Conservation (phyloP, 2,888 invertebrate species). For the Drosophila seclusa region DNA sequence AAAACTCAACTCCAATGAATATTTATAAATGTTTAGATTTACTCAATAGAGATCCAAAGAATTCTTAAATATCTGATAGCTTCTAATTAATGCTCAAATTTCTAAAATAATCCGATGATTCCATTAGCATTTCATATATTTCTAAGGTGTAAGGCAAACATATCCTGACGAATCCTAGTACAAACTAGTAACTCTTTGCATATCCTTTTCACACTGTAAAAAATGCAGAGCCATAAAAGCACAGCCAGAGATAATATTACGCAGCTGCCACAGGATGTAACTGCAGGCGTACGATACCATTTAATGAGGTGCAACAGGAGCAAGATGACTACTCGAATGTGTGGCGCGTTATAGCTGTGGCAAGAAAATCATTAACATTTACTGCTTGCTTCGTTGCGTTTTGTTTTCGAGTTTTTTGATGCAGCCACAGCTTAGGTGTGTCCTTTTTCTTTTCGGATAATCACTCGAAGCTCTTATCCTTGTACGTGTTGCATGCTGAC, state of each 20-base stretch:
- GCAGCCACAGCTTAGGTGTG: slow-evolving; percentile 3
- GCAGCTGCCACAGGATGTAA: slow-evolving; percentile 19
- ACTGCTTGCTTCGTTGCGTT: slow-evolving; percentile 59
- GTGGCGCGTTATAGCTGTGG: slow-evolving; percentile 37
- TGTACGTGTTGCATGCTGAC: slow-evolving; percentile 49
- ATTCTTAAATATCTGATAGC: background rate
- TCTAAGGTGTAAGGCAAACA: background rate
- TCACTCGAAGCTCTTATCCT: slow-evolving; percentile 11
- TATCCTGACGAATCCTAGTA: slow-evolving; percentile 9
- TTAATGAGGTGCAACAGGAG: slow-evolving; percentile 59
- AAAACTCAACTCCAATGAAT: background rate
- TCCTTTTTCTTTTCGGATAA: background rate
- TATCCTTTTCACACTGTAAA: slow-evolving; percentile 20
- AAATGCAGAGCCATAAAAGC: slow-evolving; percentile 31
- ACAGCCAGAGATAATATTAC: slow-evolving; percentile 27
- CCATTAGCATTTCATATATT: background rate
- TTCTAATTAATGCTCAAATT: background rate
- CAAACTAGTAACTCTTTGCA: slow-evolving; percentile 4
- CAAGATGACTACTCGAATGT: background rate
- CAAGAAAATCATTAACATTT: slow-evolving; percentile 62
- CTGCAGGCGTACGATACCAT: slow-evolving; percentile 11
- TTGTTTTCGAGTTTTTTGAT: slow-evolving; percentile 41
- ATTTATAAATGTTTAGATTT: too few relatives aligned
- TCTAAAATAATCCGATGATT: background rate
- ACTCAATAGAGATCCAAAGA: background rate